Evolutionary conservation across 2,113 vertebrate genomes (phyloP), one percentile per base, ranked within the genome.

Genomic region (Raja brachyura): DNA sequence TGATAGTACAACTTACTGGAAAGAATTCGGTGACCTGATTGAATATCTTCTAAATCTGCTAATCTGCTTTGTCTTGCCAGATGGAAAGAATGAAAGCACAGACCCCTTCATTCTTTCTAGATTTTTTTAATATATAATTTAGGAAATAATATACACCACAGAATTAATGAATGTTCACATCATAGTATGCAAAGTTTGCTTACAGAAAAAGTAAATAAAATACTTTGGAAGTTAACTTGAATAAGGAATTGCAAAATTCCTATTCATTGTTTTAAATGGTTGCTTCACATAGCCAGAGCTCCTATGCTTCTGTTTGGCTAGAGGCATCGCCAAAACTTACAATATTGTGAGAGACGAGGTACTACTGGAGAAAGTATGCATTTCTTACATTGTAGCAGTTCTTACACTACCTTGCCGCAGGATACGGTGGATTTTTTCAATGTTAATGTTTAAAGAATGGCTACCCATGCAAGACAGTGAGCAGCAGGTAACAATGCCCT

Each of bases 1-100:
- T 73, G 66, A 73, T 92, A 92, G 33, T 39, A 39, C 20, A 88
- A 66, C 48, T 70, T 73, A 92, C 10, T 92, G 90, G 90, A 75
- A 77, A 78, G 85, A 93, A 93, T 70, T 61, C 93, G 54, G 59
- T 93, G 66, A 90, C 93, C 81, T 93, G 93, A 93, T 20, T 93
- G 93, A 93, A 93, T 79, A 33, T 93, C 83, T 93, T 25, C 39
- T 85, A 90, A 48, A 93, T 31, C 90, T 92, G 68, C 59, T 73
- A 73, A 74, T 92, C 66, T 25, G 73, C 39, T 92, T 74, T 92
- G 33, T 92, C 16, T 70, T 90, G 16, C 66, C 63, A 93, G 14
- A 59, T 7, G 20, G 20, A 74, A 93, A 86, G n/a, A 70, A 56
- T 70, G 6, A 85, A 85, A 73, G 54, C 14, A 61, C 16, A 22